A percentile compares a stretch with the other conserved stretches of the same genome.
Conservation (phyloP, 2,888 invertebrate genomes). For the Aporophyla lueneburgensis region DNA sequence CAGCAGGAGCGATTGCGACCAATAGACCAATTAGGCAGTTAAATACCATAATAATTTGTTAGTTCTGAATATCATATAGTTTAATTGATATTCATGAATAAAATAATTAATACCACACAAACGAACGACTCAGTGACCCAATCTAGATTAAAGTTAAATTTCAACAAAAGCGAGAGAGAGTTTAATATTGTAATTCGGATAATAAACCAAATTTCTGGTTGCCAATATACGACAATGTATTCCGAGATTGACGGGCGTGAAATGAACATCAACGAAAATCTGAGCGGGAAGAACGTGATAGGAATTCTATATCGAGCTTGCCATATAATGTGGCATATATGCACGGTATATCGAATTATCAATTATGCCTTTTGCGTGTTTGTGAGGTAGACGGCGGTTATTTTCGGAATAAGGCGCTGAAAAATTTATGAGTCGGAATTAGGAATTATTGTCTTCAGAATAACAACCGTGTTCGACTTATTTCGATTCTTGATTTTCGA, state of each 20-base stretch:
- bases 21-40: too few relatives aligned
- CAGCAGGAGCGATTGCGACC: too few relatives aligned
- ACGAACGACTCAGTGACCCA: constrained; percentile 11
- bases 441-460: neutral
- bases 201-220: constrained; percentile 65
- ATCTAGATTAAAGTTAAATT: constrained; percentile 49
- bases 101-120: constrained; percentile 16
- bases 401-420: neutral
- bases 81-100: constrained; percentile 25
- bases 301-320: constrained; percentile 59
- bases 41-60: constrained; percentile 5
- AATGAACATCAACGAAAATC: constrained; percentile 78
- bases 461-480: neutral
- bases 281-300: constrained; percentile 69
- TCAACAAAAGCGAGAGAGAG: constrained; percentile 40
- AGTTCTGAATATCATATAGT: too few relatives aligned
- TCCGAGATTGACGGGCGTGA: constrained; percentile 78
- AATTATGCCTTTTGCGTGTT: constrained; percentile 22
- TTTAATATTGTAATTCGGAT: constrained; percentile 53
- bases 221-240: constrained; percentile 70
- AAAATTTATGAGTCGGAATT: neutral
- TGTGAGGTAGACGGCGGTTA: neutral
- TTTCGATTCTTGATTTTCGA: neutral
- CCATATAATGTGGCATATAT: constrained; percentile 21
- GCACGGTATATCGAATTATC: constrained; percentile 5